These are phyloP conservation scores for Cistogaster globosa DNA, from an alignment of 2,888 invertebrate species.

Conservation along the genomic window DNA sequence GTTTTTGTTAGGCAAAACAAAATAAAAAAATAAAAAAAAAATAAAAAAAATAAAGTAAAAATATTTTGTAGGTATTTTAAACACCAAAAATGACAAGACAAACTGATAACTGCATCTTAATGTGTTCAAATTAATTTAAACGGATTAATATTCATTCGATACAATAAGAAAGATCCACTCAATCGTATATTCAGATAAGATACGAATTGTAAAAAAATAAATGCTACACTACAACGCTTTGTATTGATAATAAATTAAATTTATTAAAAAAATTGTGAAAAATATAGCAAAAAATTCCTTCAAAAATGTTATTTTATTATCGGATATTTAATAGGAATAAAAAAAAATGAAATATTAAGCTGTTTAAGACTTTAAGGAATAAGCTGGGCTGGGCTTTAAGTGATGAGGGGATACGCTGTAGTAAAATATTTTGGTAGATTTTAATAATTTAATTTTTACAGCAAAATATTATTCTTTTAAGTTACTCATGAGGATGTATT, in stretches of 20 bases:
- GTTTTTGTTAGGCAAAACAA: slow-evolving; percentile 29
- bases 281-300: neutral
- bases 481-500: too few relatives aligned
- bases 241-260: slow-evolving; percentile 21
- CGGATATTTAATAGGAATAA: too few relatives aligned
- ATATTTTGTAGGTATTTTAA: slow-evolving; percentile 40
- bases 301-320: too few relatives aligned
- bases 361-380: too few relatives aligned
- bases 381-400: too few relatives aligned
- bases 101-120: slow-evolving; percentile 74
- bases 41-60: neutral
- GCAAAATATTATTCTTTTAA: too few relatives aligned
- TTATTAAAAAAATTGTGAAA: slow-evolving; percentile 28
- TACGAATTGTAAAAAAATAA: slow-evolving; percentile 8
- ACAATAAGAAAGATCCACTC: slow-evolving; percentile 46
- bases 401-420: too few relatives aligned
- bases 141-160: slow-evolving; percentile 72
- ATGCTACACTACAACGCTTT: slow-evolving; percentile 41
- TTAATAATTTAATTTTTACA: too few relatives aligned
- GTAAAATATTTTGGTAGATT: too few relatives aligned
- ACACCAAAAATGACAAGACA: slow-evolving; percentile 67
- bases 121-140: slow-evolving; percentile 74
- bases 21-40: neutral
- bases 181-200: slow-evolving; percentile 18
- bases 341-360: too few relatives aligned